Conservation (phyloP, 2,888 invertebrate genomes). For the Argyresthia goedartella region DNA sequence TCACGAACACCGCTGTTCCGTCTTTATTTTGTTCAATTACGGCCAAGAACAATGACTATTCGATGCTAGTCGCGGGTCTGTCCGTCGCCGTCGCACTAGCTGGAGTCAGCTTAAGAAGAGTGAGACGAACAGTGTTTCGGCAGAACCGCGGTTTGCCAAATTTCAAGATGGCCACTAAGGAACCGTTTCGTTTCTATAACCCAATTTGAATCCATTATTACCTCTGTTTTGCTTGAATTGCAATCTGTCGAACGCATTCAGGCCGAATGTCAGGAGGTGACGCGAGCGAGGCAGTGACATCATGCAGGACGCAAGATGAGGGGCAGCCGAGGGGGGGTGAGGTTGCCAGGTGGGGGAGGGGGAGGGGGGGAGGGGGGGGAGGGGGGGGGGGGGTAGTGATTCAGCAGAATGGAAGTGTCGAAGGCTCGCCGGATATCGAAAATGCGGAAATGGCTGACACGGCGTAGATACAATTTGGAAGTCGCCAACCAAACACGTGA, state of each 20-base stretch:
- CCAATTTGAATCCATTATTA: constrained; percentile 62
- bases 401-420: constrained; percentile 58
- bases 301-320: constrained; percentile 11
- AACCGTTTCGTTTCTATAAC: constrained; percentile 64
- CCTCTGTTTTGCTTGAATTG: constrained; percentile 58
- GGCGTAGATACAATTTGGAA: too few relatives aligned
- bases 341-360: neutral
- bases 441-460: constrained; percentile 64
- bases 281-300: constrained; percentile 58
- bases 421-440: constrained; percentile 67
- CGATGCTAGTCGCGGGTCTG: constrained; percentile 49
- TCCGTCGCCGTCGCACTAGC: constrained; percentile 40
- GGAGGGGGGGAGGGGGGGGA: neutral
- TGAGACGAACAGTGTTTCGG: constrained; percentile 37
- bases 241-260: constrained; percentile 61
- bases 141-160: constrained; percentile 35
- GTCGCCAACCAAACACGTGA: too few relatives aligned
- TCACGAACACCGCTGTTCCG: constrained; percentile 69
- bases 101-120: constrained; percentile 20
- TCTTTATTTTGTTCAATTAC: constrained; percentile 69
- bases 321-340: too few relatives aligned
- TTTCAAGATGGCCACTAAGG: constrained; percentile 64
- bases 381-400: constrained; percentile 25
- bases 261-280: constrained; percentile 63
- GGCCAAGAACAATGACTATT: constrained; percentile 66